Evolutionary conservation across 2,888 invertebrate species (phyloP), one percentile per base, ranked within the genome.

Genomic region (Clunio marinus): DNA sequence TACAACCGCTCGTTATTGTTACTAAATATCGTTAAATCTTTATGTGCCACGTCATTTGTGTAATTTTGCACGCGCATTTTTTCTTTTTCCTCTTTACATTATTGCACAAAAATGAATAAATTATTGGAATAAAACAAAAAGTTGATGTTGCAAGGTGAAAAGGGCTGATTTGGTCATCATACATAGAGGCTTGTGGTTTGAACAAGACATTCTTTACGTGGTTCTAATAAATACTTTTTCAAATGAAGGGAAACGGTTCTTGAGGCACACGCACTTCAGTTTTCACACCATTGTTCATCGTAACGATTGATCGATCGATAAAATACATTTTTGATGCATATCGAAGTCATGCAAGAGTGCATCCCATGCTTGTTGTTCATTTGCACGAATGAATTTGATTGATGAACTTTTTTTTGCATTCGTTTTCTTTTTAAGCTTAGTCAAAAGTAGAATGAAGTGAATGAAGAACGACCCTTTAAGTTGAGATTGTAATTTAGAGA

Each of bases 361-460:
- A 45, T 22, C n/a, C 10, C 24, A 57, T 8, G 15, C n/a, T n/a
- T n/a, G 25, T 24, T 24, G 57, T 20, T 57, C 57, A 57, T 24
- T n/a, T 65, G 63, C 45, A 41, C 25, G 7, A 27, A n/a, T 45
- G 63, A 66, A 10, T 55, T 28, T 66, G 66, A 66, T 66, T 51
- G 55, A 66, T 66, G 28, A 51, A 46, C 27, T 57, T 55, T 22
- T 55, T 51, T 22, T 51, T 17, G 41, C 41, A 41, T n/a, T n/a
- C 3, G 15, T 3, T 2, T 41, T 41, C 41, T n/a, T n/a, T n/a
- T n/a, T n/a, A n/a, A n/a, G n/a, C n/a, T n/a, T n/a, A n/a, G n/a
- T n/a, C n/a, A n/a, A 41, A 41, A 41, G 41, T 41, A 13, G 13
- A 32, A 45, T 5, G 22, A 55, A 4, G 55, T 22, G 3, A 5